phyloP scores from a whole-genome alignment of 2,113 vertebrate species.

The Solenodon paradoxus region DNA sequence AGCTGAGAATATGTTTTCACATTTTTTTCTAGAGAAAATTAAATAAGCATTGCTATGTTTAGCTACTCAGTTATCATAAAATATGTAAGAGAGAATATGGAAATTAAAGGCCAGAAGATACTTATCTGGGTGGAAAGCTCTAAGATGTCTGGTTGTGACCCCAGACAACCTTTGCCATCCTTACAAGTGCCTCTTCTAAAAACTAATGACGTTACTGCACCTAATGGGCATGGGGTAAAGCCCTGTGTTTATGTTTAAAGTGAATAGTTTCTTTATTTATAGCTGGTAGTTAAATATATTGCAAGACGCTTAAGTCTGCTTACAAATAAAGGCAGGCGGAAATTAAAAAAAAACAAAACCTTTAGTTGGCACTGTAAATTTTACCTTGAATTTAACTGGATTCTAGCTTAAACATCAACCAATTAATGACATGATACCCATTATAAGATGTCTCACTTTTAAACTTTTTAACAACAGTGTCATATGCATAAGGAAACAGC shows the following conservation, averaged over 20 bases:
- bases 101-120: conserved; percentile 24
- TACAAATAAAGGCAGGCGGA: conserved; percentile 7
- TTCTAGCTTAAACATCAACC: not conserved
- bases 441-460: not conserved
- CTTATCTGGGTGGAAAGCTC: not conserved
- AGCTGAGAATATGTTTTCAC: not conserved
- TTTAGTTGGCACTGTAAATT: not conserved
- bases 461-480: not conserved
- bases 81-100: conserved; percentile 12
- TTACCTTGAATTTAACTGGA: not conserved
- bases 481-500: not conserved
- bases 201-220: not conserved
- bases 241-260: not conserved
- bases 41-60: conserved; percentile 44
- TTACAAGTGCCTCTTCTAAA: not conserved
- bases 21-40: conserved; percentile 51
- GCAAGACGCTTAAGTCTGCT: not conserved
- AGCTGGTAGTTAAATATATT: conserved; percentile 7
- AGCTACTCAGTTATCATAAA: conserved; percentile 31
- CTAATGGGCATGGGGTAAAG: not conserved
- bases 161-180: not conserved
- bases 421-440: not conserved
- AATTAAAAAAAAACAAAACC: not conserved
- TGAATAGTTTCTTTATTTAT: not conserved
- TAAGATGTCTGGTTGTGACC: not conserved